phyloP scores from a whole-genome alignment of 1,140 invertebrate species.

The Nilaparvata lugens region DNA sequence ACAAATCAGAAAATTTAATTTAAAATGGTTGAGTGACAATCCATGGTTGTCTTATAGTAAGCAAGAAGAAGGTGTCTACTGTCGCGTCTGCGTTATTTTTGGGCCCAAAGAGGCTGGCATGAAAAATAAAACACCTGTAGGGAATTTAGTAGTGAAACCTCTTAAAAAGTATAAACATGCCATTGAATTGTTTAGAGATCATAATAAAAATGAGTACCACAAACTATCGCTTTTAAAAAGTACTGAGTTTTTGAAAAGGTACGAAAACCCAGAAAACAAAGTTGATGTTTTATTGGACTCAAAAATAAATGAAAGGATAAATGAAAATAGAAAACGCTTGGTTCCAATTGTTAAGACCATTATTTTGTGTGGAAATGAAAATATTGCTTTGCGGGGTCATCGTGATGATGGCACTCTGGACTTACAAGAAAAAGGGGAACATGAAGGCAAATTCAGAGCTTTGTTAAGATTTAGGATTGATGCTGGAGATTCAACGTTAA shows the following conservation, averaged over 20 bases:
- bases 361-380: slow-evolving; percentile 17
- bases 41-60: slow-evolving; percentile 10
- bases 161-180: slow-evolving; percentile 12
- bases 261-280: neutral
- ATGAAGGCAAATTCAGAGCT: slow-evolving; percentile 25
- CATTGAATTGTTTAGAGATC: slow-evolving; percentile 3
- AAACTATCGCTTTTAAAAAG: slow-evolving; percentile 4
- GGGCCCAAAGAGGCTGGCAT: neutral
- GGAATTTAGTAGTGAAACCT: neutral
- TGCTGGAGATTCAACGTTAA: slow-evolving; percentile 20
- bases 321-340: slow-evolving; percentile 20
- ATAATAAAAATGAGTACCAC: slow-evolving; percentile 4
- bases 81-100: slow-evolving; percentile 6
- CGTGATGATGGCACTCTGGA: slow-evolving; percentile 14
- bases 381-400: slow-evolving; percentile 21
- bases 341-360: slow-evolving; percentile 19
- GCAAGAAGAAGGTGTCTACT: slow-evolving; percentile 1
- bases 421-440: neutral
- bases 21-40: slow-evolving; percentile 9
- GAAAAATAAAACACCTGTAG: neutral
- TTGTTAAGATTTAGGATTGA: slow-evolving; percentile 20
- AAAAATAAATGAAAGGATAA: slow-evolving; percentile 3
- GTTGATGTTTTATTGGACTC: slow-evolving; percentile 3
- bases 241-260: slow-evolving; percentile 2
- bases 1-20: slow-evolving; percentile 5